These are phyloP conservation scores for Drosophila hydei DNA, from an alignment of 1,140 invertebrate genomes.

Conservation along the genomic window DNA sequence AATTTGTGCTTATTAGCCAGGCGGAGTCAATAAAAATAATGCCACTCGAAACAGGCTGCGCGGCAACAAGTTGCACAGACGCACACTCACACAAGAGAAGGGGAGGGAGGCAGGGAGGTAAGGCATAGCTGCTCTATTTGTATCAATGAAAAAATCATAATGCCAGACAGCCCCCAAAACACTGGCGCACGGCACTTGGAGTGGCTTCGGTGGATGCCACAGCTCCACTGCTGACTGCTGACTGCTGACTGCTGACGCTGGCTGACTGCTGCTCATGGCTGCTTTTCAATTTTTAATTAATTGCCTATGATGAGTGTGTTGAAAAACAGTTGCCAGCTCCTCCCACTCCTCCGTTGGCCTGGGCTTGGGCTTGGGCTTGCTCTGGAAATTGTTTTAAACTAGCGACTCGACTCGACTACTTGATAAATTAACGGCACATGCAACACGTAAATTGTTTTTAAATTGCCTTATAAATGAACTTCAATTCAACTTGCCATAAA, in stretches of 20 bases:
- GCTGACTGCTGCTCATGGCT: slow-evolving; percentile 13
- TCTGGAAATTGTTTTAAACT: slow-evolving; percentile 46
- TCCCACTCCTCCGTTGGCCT: background rate
- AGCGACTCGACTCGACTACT: slow-evolving; percentile 39
- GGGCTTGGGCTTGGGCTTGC: background rate
- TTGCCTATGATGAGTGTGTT: slow-evolving; percentile 79
- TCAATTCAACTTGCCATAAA: slow-evolving; percentile 69
- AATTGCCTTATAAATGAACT: slow-evolving; percentile 81
- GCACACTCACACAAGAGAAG: slow-evolving; percentile 10
- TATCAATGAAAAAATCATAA: slow-evolving; percentile 82
- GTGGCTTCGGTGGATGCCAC: slow-evolving; percentile 12
- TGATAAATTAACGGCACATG: slow-evolving; percentile 81
- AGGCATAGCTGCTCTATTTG: slow-evolving; percentile 68
- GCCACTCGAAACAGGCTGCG: slow-evolving; percentile 27
- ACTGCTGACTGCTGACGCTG: background rate
- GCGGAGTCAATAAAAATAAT: slow-evolving; percentile 61
- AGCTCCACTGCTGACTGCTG: slow-evolving; percentile 1
- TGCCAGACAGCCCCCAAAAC: slow-evolving; percentile 65
- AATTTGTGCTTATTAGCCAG: slow-evolving; percentile 71
- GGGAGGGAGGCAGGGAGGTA: slow-evolving; percentile 8
- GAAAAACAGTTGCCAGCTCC: slow-evolving; percentile 57
- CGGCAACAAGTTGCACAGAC: slow-evolving; percentile 56
- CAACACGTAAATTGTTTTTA: slow-evolving; percentile 81
- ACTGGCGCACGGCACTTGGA: slow-evolving; percentile 29
- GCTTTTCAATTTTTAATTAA: slow-evolving; percentile 73